A percentile compares a stretch with the other conserved stretches of the same genome.
These are phyloP conservation scores for Sinotaia quadrata DNA, from an alignment of 2,888 invertebrate species.

Conservation along the genomic window DNA sequence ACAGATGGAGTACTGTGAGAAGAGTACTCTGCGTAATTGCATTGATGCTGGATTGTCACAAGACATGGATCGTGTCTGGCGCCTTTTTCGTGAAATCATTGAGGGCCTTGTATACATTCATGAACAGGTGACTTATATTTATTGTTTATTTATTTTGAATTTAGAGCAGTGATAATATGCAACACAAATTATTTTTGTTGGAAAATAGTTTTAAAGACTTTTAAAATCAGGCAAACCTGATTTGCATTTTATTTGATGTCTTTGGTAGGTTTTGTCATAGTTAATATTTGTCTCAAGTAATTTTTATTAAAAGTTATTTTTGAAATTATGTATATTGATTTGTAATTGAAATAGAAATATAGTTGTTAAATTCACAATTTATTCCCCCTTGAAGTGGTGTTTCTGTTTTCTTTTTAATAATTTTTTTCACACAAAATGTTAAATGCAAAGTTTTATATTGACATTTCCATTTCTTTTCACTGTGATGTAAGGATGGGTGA, in stretches of 20 bases:
- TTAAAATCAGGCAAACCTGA: no score
- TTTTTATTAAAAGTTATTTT: no score
- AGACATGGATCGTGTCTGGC: slow-evolving; percentile 88
- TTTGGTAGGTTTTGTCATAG: background rate
- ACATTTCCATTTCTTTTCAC: no score
- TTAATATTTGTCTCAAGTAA: no score
- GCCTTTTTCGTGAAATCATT: slow-evolving; percentile 93
- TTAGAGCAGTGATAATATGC: background rate
- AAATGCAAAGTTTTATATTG: no score
- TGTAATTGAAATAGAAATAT: no score
- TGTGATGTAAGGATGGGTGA: no score
- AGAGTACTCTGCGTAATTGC: slow-evolving; percentile 85
- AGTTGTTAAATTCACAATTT: no score
- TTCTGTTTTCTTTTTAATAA: no score
- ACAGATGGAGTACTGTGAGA: slow-evolving; percentile 99
- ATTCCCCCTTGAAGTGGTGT: no score
- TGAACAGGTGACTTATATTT: slow-evolving; percentile 82
- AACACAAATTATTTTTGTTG: background rate
- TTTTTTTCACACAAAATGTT: no score
- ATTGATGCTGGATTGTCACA: slow-evolving; percentile 85
- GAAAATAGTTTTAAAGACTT: background rate
- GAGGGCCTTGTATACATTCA: slow-evolving; percentile 94
- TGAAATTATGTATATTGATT: no score
- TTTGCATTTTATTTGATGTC: background rate
- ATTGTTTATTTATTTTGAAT: background rate